phyloP scores from a whole-genome alignment of 2,113 vertebrate genomes.

The Cariama cristata region DNA sequence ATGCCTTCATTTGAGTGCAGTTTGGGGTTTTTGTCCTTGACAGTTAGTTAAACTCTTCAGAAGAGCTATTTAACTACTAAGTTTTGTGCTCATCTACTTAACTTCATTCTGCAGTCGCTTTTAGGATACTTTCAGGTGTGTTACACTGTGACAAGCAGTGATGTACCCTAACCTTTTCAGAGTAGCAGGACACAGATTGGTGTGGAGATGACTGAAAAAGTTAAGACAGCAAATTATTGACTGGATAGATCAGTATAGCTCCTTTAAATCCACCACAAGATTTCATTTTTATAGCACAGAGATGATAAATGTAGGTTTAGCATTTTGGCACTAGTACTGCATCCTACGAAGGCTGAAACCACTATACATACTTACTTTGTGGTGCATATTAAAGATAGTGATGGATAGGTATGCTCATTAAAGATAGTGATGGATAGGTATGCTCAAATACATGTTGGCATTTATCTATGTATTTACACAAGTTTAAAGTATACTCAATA shows the following conservation, averaged over 20 bases:
- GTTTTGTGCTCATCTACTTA: neutral
- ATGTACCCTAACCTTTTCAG: neutral
- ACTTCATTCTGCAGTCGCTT: neutral
- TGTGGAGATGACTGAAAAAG: neutral
- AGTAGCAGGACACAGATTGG: neutral
- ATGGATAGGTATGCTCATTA: neutral
- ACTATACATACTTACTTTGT: neutral
- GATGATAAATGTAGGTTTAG: neutral
- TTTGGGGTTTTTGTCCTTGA: neutral
- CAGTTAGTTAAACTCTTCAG: neutral
- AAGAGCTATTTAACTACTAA: neutral
- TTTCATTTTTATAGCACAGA: neutral
- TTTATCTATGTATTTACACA: neutral
- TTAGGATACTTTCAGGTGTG: neutral
- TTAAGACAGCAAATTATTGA: neutral
- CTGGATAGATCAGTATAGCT: neutral
- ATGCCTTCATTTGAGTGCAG: neutral
- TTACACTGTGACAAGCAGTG: neutral
- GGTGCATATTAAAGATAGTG: neutral
- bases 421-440: no score
- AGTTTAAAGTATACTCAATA: neutral
- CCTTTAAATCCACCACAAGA: neutral
- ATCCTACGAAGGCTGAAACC: fast-evolving
- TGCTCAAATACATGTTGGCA: neutral
- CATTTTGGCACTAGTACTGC: neutral